Evolutionary conservation across 2,797 vertebrate species (phyloP), one percentile per base, ranked within the genome.

Genomic region (Acanthurus leucopareius): DNA sequence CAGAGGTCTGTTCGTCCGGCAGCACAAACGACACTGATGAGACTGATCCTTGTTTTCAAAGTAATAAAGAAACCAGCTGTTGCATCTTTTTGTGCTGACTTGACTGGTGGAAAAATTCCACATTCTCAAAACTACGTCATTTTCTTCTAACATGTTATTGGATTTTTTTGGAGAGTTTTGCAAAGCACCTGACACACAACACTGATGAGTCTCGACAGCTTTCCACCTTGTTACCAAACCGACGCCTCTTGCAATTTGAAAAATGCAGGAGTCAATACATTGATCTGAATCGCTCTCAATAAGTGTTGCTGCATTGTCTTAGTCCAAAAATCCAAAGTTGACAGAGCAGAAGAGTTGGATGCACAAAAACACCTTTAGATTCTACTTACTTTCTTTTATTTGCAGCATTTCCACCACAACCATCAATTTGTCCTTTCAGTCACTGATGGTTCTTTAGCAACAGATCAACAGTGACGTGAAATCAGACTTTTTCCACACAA

Each of bases 21-120:
- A 1, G 53, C 9, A 58, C 20, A 40, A 14, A 59, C 0, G 1
- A 32, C n/a, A n/a, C 3, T 28, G 8, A 32, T 0, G 49, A 54
- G 58, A 47, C 19, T 22, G 0, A 48, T 28, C 47, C 7, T 42
- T 13, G 17, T 38, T 44, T 42, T 20, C 40, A 5, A 45, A 51
- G 19, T 0, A 0, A 22, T 47, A 22, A 53, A 66, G 17, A n/a
- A 56, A 62, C 2, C 1, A 0, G 19, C 2, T 19, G 47, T 32
- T 52, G 17, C 48, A 19, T 69, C 17, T 56, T 4, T 35, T 16
- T 1, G 3, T 9, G 9, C 1, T 1, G 4, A 35, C 40, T 60
- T 7, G 17, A 4, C 11, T 19, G 9, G 11, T n/a, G 13, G 28
- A 38, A 38, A 56, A 47, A 63, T 45, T 6, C 38, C 42, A 44